Conservation (phyloP, 2,113 vertebrate species). For the Emydocephalus ijimae region DNA sequence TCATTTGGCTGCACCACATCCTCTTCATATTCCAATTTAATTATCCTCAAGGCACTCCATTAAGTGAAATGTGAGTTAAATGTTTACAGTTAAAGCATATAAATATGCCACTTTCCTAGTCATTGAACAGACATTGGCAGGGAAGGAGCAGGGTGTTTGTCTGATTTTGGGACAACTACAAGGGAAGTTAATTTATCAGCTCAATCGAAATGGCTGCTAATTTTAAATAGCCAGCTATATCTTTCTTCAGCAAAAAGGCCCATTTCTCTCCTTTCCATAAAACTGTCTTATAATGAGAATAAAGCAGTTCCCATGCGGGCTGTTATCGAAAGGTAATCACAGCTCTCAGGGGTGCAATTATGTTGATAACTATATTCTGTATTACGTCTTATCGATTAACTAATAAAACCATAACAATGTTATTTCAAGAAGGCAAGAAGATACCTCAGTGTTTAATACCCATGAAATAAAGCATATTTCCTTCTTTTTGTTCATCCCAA, state of each 20-base stretch:
- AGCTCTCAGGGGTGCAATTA: slow-evolving; percentile 68
- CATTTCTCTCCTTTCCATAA: slow-evolving; percentile 53
- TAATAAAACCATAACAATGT: slow-evolving; percentile 64
- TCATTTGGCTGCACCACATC: neutral
- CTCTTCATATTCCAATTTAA: neutral
- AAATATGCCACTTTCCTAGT: slow-evolving; percentile 41
- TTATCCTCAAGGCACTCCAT: neutral
- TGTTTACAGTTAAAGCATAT: neutral
- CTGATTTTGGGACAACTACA: slow-evolving; percentile 42
- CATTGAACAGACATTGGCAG: slow-evolving; percentile 2
- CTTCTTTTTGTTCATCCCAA: slow-evolving; percentile 14
- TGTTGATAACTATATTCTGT: slow-evolving; percentile 63
- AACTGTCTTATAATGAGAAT: slow-evolving; percentile 67
- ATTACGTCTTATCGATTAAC: slow-evolving; percentile 72
- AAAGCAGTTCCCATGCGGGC: slow-evolving; percentile 58
- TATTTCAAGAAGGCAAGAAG: slow-evolving; percentile 55
- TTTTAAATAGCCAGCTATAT: slow-evolving; percentile 58
- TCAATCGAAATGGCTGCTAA: slow-evolving; percentile 57
- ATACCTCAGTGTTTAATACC: slow-evolving; percentile 40
- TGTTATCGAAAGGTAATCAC: slow-evolving; percentile 70
- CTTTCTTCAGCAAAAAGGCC: slow-evolving; percentile 58
- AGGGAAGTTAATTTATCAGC: slow-evolving; percentile 44
- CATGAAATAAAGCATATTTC: slow-evolving; percentile 17
- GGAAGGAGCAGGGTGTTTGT: slow-evolving; percentile 21
- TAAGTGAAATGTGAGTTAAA: slow-evolving; percentile 13